Evolutionary conservation across 2,113 vertebrate species (phyloP).

Genomic region (Pseudopipra pipra): DNA sequence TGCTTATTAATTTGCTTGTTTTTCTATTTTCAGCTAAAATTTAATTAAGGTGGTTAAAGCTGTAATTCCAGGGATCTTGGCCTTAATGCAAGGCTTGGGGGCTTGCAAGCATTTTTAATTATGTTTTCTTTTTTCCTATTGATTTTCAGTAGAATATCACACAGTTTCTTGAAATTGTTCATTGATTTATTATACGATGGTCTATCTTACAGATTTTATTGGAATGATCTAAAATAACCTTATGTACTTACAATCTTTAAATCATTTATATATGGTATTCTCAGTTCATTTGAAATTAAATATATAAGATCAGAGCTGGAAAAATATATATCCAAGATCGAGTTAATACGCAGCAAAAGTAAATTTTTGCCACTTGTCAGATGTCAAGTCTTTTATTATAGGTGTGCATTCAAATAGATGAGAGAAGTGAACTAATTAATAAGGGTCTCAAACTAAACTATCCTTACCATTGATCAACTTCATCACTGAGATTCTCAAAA

Average conservation of each 20-base stretch:
- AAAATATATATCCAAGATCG: background rate
- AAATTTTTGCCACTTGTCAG: background rate
- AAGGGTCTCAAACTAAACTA: background rate
- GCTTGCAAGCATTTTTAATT: background rate
- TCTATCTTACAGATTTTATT: background rate
- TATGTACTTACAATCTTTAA: background rate
- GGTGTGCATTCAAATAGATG: background rate
- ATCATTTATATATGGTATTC: background rate
- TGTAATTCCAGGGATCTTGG: background rate
- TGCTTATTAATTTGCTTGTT: background rate
- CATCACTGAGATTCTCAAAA: background rate
- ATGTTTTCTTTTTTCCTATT: background rate
- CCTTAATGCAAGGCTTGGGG: background rate
- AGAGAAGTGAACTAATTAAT: background rate
- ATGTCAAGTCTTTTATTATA: background rate
- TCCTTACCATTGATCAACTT: accelerated
- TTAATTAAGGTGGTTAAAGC: background rate
- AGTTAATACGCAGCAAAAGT: background rate
- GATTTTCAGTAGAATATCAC: background rate
- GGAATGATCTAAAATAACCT: background rate
- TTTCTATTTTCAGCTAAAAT: background rate
- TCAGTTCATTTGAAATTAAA: background rate
- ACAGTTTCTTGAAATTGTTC: background rate
- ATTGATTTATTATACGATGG: background rate
- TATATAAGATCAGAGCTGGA: background rate